Conservation (phyloP, 2,888 invertebrate species). For the Pyrgus malvae region DNA sequence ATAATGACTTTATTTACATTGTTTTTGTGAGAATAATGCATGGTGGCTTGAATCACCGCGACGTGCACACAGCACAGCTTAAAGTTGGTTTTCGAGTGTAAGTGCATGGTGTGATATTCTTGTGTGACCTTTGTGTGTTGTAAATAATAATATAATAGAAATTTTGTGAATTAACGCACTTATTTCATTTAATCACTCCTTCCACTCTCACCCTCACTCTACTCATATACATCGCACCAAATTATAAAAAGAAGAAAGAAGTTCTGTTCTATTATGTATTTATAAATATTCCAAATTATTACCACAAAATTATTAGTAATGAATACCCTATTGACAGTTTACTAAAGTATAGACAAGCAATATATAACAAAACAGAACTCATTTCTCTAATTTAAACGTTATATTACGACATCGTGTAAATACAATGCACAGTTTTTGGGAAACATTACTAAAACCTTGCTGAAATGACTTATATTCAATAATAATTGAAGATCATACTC, state of each 20-base stretch:
- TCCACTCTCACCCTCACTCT: conserved; percentile 60
- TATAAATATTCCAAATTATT: no score
- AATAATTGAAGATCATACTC: conserved; percentile 12
- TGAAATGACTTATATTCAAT: conserved; percentile 6
- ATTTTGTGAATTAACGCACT: conserved; percentile 77
- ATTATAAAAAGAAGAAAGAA: conserved; percentile 38
- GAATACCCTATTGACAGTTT: no score
- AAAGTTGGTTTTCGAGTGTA: conserved; percentile 68
- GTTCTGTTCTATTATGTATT: conserved; percentile 42
- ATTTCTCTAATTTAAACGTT: conserved; percentile 19
- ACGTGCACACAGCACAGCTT: conserved; percentile 75
- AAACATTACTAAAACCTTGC: conserved; percentile 20
- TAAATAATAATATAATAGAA: conserved; percentile 78
- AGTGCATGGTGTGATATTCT: conserved; percentile 81
- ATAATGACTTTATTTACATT: conserved; percentile 39
- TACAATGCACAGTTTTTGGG: conserved; percentile 23
- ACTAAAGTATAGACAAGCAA: no score
- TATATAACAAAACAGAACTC: conserved; percentile 28
- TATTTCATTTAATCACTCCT: conserved; percentile 74
- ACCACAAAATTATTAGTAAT: no score
- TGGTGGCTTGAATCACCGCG: conserved; percentile 68
- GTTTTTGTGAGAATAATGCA: conserved; percentile 46
- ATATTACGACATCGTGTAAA: conserved; percentile 20
- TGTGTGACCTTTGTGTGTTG: conserved; percentile 63
- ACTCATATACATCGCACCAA: conserved; percentile 50